Evolutionary conservation across 2,888 invertebrate species (phyloP).

Genomic region (Chaitophorus viminalis): DNA sequence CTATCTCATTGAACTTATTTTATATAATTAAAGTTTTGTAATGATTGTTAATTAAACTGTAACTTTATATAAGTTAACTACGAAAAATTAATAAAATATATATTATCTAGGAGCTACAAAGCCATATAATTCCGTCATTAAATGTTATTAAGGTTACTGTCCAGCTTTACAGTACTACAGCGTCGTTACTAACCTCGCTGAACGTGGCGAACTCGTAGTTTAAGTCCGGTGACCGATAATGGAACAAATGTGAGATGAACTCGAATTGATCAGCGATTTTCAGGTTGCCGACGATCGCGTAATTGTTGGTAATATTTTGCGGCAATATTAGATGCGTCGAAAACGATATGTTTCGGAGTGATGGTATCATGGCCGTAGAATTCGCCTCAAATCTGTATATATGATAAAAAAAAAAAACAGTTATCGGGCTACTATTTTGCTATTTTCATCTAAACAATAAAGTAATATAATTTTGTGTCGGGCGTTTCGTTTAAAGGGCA

Average conservation of each 20-base stretch:
- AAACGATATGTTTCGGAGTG: constrained; percentile 56
- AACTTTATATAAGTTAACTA: no score
- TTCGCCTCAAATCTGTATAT: constrained; percentile 59
- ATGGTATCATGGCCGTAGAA: constrained; percentile 55
- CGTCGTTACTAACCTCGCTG: constrained; percentile 36
- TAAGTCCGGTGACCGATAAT: constrained; percentile 50
- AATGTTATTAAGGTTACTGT: no score
- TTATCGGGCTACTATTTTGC: not conserved
- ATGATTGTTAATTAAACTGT: no score
- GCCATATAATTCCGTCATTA: no score
- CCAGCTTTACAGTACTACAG: no score
- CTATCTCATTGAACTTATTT: no score
- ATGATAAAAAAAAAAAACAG: not conserved
- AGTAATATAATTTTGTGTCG: not conserved
- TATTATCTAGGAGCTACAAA: no score
- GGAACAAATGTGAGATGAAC: constrained; percentile 45
- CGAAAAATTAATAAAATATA: no score
- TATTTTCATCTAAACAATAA: not conserved
- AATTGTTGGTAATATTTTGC: constrained; percentile 52
- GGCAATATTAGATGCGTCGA: constrained; percentile 56
- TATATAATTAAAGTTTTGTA: no score
- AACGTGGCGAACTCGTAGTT: constrained; percentile 58
- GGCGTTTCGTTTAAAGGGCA: not conserved
- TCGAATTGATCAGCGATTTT: constrained; percentile 50
- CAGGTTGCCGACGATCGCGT: constrained; percentile 31